Base-by-base conservation (phyloP, 2,888 invertebrate species). In the Drosophila multiciliata region DNA sequence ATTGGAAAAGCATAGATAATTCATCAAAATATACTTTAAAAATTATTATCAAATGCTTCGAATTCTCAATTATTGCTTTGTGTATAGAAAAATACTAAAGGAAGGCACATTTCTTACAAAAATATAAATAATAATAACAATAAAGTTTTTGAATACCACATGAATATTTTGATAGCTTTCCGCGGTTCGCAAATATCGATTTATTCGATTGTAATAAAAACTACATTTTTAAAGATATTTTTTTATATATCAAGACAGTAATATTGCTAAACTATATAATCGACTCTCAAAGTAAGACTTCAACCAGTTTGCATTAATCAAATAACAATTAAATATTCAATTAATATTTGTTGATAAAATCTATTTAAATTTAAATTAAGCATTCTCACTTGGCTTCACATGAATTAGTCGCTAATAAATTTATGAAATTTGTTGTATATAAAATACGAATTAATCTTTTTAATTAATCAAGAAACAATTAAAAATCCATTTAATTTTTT, bases 381-480 rank as follows among this genome's bases (percentile, higher is more conserved):
- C 8, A 45, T 15, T 23, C 8, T 12, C 12, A 20, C 7, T 7
- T 45, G 1, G 20, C 15, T 23, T 15, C 12, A 7, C 12, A 35
- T 8, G 3, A 7, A 15, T 7, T 15, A 15, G 20, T 7, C 0
- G 15, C 6, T 23, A 23, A 15, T 1, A 15, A 45, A 45, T 2
- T 45, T 4, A 45, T 15, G 15, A 15, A 23, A 45, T 15, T 45
- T 23, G 7, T 23, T 23, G 23, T 45, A 23, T 23, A 45, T 45
- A 8, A 23, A 15, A 45, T 17, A 9, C 3, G 2, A 49, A 9
- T 49, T 26, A 26, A 15, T 50, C 11, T 11, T 35, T 32, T 49
- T 8, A 26, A 35, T 38, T 32, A 58, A 59, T 59, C 48, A 15
- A 59, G 36, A 15, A 49, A 6, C 53, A 54, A 49, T 66, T 40